Base-by-base conservation (phyloP, 1,140 invertebrate genomes). In the Penaeus vannamei region DNA sequence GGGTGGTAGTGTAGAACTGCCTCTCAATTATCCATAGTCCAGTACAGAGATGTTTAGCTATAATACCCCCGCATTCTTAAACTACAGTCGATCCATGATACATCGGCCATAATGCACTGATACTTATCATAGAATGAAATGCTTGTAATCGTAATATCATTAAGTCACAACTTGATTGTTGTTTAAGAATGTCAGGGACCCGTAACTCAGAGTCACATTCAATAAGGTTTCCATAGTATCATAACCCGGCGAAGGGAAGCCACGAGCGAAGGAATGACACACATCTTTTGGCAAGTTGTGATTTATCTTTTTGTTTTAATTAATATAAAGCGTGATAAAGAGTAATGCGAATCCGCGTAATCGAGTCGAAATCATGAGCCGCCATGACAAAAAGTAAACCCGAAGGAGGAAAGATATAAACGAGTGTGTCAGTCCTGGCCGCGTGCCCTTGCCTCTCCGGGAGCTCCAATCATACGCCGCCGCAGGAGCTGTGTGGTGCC, bases 401-500 rank as follows among this genome's bases (percentile, higher is more conserved):
- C 53, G 53, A 5, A 53, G 17, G 17, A 14, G 53, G 53, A 53
- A 53, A 53, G 53, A 53, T 53, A 17, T 53, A 53, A 14, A 1
- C 14, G 53, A 12, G 64, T 53, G 84, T 69, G 36, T 66, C 84
- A 85, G 20, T 85, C 53, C 61, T 36, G 20, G 59, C 14, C 83
- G 62, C 64, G 62, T 12, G 83, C 62, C 62, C 17, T 53, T 53
- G 53, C 53, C 53, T 53, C 53, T 53, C 53, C 53, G 53, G 53
- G 53, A 53, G 53, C 53, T 53, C 53, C 53, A 53, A 17, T 53
- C 81, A 60, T 61, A 62, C 62, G 61, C n/a, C 53, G 66, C 29
- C n/a, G 53, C 69, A 20, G 79, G 79, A 72, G 84, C 46, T 66
- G 84, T 85, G 84, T 72, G 84, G 69, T 59, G 69, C 61, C 53